phyloP scores from a whole-genome alignment of 92 coral and sea anemone species.

The Umimayanthus chanpuru region DNA sequence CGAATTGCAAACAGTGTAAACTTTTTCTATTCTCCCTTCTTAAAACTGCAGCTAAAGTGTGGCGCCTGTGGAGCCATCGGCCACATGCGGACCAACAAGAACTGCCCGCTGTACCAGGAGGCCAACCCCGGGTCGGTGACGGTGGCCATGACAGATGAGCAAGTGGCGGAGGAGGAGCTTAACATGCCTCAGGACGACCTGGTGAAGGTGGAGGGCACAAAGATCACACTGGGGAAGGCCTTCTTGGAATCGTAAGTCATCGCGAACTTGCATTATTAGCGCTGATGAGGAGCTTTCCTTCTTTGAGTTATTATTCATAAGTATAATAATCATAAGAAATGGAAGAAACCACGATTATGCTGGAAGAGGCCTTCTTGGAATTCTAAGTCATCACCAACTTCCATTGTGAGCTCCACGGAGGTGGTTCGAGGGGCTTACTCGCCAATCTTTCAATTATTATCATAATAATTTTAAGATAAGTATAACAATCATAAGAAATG shows the following conservation, averaged over 20 bases:
- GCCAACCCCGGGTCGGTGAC: conserved; percentile 81
- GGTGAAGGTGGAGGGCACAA: conserved; percentile 99
- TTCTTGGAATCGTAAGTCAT: conserved; percentile 91
- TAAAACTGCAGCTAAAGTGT: conserved; percentile 78
- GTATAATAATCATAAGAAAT: too few relatives aligned
- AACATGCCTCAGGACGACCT: conserved; percentile 99
- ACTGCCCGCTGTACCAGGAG: conserved; percentile 97
- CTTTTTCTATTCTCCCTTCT: background rate
- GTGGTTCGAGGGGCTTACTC: too few relatives aligned
- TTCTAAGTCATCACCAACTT: too few relatives aligned
- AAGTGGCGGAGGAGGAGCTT: conserved; percentile 94
- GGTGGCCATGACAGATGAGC: conserved; percentile 99
- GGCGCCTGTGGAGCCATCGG: conserved; percentile 99
- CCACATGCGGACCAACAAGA: conserved; percentile 99
- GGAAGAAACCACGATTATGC: too few relatives aligned
- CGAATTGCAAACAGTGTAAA: background rate
- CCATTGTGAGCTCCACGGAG: too few relatives aligned
- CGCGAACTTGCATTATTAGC: too few relatives aligned
- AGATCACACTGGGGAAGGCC: conserved; percentile 97
- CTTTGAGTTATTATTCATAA: too few relatives aligned
- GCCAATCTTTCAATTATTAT: too few relatives aligned
- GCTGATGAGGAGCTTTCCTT: background rate
- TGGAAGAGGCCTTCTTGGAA: too few relatives aligned
- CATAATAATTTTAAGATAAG: too few relatives aligned
- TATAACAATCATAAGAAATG: background rate